A percentile compares a stretch with the other conserved stretches of the same genome.
phyloP scores from a whole-genome alignment of 2,113 vertebrate species.

The Plecotus auritus region DNA sequence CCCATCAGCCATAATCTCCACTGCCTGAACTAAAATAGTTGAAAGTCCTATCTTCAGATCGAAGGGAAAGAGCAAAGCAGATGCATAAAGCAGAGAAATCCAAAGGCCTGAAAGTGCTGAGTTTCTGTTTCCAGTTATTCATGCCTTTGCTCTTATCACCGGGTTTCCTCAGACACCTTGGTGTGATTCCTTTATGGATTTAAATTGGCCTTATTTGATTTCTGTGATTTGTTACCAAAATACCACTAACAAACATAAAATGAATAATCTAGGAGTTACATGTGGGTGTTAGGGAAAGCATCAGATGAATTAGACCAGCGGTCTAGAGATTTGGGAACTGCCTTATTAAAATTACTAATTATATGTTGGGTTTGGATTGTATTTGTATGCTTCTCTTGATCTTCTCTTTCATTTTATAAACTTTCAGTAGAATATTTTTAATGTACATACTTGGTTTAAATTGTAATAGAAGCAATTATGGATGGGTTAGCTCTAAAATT shows the following conservation, averaged over 20 bases:
- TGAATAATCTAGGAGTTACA: background rate
- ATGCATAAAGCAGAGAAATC: background rate
- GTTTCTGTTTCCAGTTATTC: background rate
- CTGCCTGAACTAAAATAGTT: background rate
- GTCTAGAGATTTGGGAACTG: background rate
- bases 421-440: background rate
- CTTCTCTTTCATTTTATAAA: background rate
- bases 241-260: background rate
- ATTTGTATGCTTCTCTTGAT: background rate
- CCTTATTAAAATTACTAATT: background rate
- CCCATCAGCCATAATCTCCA: background rate
- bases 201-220: background rate
- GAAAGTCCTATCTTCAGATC: background rate
- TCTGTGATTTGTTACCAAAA: background rate
- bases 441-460: background rate
- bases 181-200: background rate
- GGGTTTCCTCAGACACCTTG: background rate
- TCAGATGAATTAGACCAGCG: background rate
- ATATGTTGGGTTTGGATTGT: background rate
- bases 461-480: background rate
- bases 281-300: accelerated
- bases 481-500: background rate
- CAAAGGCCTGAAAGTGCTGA: background rate
- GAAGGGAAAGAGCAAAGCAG: background rate
- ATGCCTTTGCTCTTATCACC: background rate